These are phyloP conservation scores for Brienomyrus longianalis DNA, from an alignment of 2,113 vertebrate species.

Conservation along the genomic window DNA sequence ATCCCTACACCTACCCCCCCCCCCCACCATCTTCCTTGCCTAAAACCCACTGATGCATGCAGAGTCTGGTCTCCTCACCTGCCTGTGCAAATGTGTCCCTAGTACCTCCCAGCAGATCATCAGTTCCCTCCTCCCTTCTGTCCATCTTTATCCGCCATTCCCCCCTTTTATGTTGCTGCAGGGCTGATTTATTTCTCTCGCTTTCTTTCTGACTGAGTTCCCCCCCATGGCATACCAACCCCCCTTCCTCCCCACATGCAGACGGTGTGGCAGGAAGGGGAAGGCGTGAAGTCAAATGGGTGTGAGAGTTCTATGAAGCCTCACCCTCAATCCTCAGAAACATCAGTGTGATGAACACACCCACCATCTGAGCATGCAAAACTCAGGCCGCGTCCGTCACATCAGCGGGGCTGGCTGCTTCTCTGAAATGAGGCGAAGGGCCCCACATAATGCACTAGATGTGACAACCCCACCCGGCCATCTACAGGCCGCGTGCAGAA, in stretches of 20 bases:
- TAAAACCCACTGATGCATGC: neutral
- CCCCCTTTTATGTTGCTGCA: neutral
- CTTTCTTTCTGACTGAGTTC: neutral
- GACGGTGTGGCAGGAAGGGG: neutral
- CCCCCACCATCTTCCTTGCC: neutral
- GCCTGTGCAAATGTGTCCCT: neutral
- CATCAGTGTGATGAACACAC: neutral
- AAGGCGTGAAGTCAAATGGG: neutral
- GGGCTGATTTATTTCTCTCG: neutral
- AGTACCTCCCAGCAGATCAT: neutral
- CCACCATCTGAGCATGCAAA: neutral
- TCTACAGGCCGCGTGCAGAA: neutral
- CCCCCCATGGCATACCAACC: neutral
- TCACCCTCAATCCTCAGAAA: neutral
- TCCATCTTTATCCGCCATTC: neutral
- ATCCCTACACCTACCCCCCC: neutral
- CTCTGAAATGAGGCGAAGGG: neutral
- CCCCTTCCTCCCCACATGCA: neutral
- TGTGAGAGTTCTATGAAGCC: neutral
- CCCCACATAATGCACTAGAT: neutral
- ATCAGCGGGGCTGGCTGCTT: neutral
- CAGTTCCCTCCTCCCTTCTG: neutral
- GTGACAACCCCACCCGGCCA: neutral
- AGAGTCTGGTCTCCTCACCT: neutral
- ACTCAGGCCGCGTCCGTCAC: neutral